Conservation (phyloP, 23 tunicate species). For the Diplosoma virens region DNA sequence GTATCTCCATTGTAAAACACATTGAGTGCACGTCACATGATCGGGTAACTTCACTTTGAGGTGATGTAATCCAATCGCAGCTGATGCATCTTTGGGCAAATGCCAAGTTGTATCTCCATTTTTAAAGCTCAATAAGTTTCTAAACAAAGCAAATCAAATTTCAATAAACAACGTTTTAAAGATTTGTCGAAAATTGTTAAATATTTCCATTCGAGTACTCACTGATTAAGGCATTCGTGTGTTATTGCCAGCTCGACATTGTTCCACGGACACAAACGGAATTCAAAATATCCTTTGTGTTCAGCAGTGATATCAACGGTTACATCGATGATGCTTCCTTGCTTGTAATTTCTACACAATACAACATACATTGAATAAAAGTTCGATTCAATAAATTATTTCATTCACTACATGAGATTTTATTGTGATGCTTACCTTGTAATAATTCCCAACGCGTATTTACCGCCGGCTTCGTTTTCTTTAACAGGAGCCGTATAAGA, state of each 20-base stretch:
- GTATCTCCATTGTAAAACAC: slow-evolving; percentile 55
- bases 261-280: slow-evolving; percentile 57
- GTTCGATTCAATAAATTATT: no score
- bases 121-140: background rate
- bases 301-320: slow-evolving; percentile 44
- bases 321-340: slow-evolving; percentile 25
- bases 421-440: slow-evolving; percentile 39
- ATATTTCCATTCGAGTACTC: no score
- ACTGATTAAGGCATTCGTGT: slow-evolving; percentile 43
- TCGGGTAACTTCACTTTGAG: slow-evolving; percentile 23
- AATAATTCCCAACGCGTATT: slow-evolving; percentile 78
- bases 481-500: slow-evolving; percentile 38
- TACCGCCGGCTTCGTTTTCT: slow-evolving; percentile 84
- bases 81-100: background rate
- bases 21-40: slow-evolving; percentile 38
- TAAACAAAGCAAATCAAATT: no score
- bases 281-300: slow-evolving; percentile 55
- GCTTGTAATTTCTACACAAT: slow-evolving; percentile 33
- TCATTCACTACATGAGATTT: no score
- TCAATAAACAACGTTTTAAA: no score
- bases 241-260: slow-evolving; percentile 34
- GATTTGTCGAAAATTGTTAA: no score
- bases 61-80: background rate
- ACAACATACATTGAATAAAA: no score
- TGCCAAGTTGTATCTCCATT: background rate